A percentile compares a stretch with the other conserved stretches of the same genome.
Evolutionary conservation across 2,888 invertebrate species (phyloP).

Genomic region (Cephus pygmeus): DNA sequence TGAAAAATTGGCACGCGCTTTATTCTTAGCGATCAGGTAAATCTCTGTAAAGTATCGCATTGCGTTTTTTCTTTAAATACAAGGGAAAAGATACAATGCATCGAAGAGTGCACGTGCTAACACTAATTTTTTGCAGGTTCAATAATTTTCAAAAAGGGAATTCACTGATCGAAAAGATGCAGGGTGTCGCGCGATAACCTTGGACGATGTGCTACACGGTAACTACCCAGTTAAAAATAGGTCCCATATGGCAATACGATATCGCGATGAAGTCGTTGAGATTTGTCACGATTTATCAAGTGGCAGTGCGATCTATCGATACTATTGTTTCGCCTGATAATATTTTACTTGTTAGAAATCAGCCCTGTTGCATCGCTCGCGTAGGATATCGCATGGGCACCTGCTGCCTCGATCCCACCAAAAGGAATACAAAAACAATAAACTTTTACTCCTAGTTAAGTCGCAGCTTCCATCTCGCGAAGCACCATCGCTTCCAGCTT

Average conservation of each 20-base stretch:
- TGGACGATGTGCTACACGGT: not conserved
- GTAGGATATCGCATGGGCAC: not conserved
- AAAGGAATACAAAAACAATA: not conserved
- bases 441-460: not conserved
- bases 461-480: not conserved
- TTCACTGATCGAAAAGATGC: not conserved
- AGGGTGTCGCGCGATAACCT: not conserved
- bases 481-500: not conserved
- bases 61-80: too few species aligned
- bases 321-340: not conserved
- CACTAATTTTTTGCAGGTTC: not conserved
- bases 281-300: not conserved
- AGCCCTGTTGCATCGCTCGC: not conserved
- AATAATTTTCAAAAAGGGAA: not conserved
- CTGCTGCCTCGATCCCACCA: not conserved
- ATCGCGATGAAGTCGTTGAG: not conserved
- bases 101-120: not conserved
- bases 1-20: not conserved
- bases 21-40: not conserved
- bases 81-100: not conserved
- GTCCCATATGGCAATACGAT: not conserved
- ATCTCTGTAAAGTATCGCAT: not conserved
- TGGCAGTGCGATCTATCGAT: not conserved
- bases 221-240: not conserved
- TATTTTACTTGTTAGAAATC: not conserved